Evolutionary conservation across 1,140 invertebrate species (phyloP).

Genomic region (Limonius californicus): DNA sequence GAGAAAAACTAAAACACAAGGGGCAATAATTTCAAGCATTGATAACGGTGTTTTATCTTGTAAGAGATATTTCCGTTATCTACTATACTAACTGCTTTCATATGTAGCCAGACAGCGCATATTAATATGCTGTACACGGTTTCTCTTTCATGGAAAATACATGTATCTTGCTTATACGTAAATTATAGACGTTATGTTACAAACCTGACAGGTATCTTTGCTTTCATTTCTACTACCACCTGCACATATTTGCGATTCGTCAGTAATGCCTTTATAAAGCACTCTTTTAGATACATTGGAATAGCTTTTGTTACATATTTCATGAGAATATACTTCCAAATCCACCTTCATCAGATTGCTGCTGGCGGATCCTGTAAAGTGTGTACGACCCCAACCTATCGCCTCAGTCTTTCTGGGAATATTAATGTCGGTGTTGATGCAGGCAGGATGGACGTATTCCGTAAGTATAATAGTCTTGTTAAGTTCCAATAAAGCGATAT

Average conservation of each 20-base stretch:
- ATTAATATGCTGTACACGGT: too few relatives aligned
- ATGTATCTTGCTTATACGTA: too few relatives aligned
- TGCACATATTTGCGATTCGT: slow-evolving; percentile 32
- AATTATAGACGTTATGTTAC: too few relatives aligned
- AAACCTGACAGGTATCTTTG: slow-evolving; percentile 36
- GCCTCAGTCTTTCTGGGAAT: slow-evolving; percentile 13
- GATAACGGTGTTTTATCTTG: too few relatives aligned
- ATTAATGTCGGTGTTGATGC: slow-evolving; percentile 33
- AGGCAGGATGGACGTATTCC: slow-evolving; percentile 48
- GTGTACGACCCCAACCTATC: slow-evolving; percentile 53
- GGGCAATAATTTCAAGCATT: too few relatives aligned
- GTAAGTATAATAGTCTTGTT: slow-evolving; percentile 40
- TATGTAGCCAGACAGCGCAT: too few relatives aligned
- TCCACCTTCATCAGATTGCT: slow-evolving; percentile 52
- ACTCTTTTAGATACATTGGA: slow-evolving; percentile 6
- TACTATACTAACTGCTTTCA: too few relatives aligned
- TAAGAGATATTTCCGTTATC: too few relatives aligned
- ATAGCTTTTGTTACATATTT: slow-evolving; percentile 28
- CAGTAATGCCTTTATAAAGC: slow-evolving; percentile 24
- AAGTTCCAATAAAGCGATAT: slow-evolving; percentile 52
- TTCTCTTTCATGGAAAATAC: too few relatives aligned
- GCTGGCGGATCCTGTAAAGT: slow-evolving; percentile 44
- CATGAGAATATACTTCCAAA: slow-evolving; percentile 40
- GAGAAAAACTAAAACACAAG: too few relatives aligned
- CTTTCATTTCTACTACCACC: slow-evolving; percentile 19